These are phyloP conservation scores for Drosophila paracracens DNA, from an alignment of 2,888 invertebrate species.

Conservation along the genomic window DNA sequence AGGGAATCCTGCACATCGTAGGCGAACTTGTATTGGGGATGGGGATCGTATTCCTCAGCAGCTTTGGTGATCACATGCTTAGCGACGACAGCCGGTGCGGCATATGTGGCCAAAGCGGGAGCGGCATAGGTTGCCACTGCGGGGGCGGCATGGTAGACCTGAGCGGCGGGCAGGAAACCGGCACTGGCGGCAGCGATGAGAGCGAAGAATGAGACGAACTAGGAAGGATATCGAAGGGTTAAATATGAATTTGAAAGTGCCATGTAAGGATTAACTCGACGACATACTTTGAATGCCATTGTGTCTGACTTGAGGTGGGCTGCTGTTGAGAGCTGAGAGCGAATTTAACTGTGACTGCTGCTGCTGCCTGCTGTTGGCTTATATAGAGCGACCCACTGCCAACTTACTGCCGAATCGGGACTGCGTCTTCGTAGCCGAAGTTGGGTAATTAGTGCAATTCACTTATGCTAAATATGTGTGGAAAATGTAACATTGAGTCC, in stretches of 20 bases:
- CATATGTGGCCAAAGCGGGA: constrained; percentile 39
- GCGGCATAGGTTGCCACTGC: constrained; percentile 66
- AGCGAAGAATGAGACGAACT: constrained; percentile 78
- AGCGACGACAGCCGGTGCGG: constrained; percentile 56
- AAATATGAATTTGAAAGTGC: constrained; percentile 2
- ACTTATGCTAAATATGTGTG: constrained; percentile 68
- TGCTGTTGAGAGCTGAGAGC: constrained; percentile 59
- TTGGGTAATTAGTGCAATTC: constrained; percentile 77
- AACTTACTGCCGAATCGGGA: constrained; percentile 29
- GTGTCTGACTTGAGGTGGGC: constrained; percentile 33
- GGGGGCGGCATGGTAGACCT: constrained; percentile 67
- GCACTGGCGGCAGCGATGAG: constrained; percentile 80
- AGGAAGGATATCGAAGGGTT: background rate
- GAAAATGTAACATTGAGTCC: constrained; percentile 65
- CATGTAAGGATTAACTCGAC: background rate
- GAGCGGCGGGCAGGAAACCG: constrained; percentile 72
- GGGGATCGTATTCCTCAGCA: constrained; percentile 81
- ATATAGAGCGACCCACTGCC: constrained; percentile 57
- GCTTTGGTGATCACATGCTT: constrained; percentile 71
- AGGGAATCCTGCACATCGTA: constrained; percentile 83
- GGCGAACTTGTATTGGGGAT: constrained; percentile 82
- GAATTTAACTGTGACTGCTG: constrained; percentile 65
- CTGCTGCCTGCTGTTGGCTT: constrained; percentile 51
- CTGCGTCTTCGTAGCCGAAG: constrained; percentile 46
- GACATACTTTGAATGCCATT: constrained; percentile 79